phyloP scores from a whole-genome alignment of 1,140 invertebrate genomes.

The Thrips palmi region DNA sequence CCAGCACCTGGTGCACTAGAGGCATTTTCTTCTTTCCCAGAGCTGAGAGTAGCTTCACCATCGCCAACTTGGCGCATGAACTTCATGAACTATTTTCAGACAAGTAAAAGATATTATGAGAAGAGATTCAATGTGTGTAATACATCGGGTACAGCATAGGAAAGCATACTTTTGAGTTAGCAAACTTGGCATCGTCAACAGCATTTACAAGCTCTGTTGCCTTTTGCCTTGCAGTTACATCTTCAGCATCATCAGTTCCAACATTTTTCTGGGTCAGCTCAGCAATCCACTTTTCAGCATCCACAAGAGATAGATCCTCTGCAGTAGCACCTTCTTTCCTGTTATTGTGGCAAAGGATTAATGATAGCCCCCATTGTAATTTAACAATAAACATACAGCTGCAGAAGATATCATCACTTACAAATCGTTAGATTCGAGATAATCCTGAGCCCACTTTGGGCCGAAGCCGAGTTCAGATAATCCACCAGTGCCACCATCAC shows the following conservation, averaged over 20 bases:
- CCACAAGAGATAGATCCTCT: too few relatives aligned
- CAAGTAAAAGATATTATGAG: neutral
- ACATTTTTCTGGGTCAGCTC: too few relatives aligned
- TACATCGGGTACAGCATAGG: neutral
- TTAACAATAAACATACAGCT: too few relatives aligned
- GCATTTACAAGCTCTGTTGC: too few relatives aligned
- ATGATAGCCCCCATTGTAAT: too few relatives aligned
- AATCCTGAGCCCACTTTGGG: constrained; percentile 38
- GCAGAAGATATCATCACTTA: too few relatives aligned
- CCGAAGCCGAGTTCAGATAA: constrained; percentile 26
- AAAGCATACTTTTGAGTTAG: constrained; percentile 13
- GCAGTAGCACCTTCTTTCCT: too few relatives aligned
- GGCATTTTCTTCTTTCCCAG: constrained; percentile 19
- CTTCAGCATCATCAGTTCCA: too few relatives aligned
- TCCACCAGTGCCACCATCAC: constrained; percentile 14
- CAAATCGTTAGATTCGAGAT: constrained; percentile 33
- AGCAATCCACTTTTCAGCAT: too few relatives aligned
- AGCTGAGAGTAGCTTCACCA: constrained; percentile 31
- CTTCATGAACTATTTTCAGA: constrained; percentile 49
- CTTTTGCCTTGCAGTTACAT: too few relatives aligned
- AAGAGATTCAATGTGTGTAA: neutral
- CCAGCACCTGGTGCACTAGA: neutral
- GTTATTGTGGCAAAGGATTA: too few relatives aligned
- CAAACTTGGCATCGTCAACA: constrained; percentile 11
- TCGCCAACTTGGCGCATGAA: constrained; percentile 65